Evolutionary conservation across 1,140 invertebrate genomes (phyloP), one percentile per base, ranked within the genome.

Genomic region (Drosophila sp.): DNA sequence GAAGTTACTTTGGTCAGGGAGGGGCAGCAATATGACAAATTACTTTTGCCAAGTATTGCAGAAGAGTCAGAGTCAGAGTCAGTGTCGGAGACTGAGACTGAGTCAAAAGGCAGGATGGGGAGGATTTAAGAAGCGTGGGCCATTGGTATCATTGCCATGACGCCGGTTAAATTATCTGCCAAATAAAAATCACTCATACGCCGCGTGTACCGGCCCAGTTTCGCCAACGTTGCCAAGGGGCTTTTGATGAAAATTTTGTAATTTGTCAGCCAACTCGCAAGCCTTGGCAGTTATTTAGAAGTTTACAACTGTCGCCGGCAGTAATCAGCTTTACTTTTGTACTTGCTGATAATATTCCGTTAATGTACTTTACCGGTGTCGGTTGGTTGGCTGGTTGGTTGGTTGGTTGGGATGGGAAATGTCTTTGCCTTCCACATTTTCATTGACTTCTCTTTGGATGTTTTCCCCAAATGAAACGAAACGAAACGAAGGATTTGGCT

Each of bases 121-220:
- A 10, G 11, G 10, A 38, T 38, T 38, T 10, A 8, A 10, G 10
- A 23, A 29, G 58, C 56, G 58, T 35, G 25, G 44, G 66, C 40
- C 25, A 44, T 44, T 60, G 57, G 32, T 63, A 60, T 54, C 69
- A 77, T 87, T 80, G 80, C 80, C 84, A 89, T 87, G 83, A 71
- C 80, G 76, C 80, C 73, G 80, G 67, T 89, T 89, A 80, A 87
- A 89, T 87, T 83, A 87, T 77, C 81, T 84, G 72, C 73, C 79
- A 83, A 86, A 86, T 86, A 83, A 86, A 86, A 86, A 86, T 86
- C 79, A 79, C 83, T 86, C 83, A 86, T 86, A 87, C 83, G 83
- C 66, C 66, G 62, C 67, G 70, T 80, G 64, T 62, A 57, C 63
- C 66, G 44, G 62, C 23, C 40, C 54, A 17, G 41, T 65, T 63